Evolutionary conservation across 2,888 invertebrate species (phyloP), one percentile per base, ranked within the genome.

Genomic region (Eupithecia exiguata): DNA sequence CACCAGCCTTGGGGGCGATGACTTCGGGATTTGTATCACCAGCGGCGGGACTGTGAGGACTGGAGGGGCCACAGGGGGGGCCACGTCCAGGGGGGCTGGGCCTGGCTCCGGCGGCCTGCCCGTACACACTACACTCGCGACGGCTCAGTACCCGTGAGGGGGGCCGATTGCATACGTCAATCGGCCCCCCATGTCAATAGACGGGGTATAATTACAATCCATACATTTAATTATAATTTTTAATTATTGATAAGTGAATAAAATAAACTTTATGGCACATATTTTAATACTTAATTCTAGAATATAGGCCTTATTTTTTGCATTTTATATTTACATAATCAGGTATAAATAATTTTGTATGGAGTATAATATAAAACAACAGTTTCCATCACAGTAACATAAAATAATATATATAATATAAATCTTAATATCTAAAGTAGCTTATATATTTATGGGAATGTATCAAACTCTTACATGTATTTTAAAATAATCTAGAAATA

Each of bases 71-170:
- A 58, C 25, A 61, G 40, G 36, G 71, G 67, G 69, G 43, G 75
- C 12, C 36, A 18, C 46, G 58, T 49, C 82, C 71, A 78, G 79
- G 74, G 78, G 74, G 62, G 71, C 65, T 62, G 79, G 82, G 79
- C 81, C 80, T 79, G 82, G 79, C 77, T 80, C 83, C 84, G 87
- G 86, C 86, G 87, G 87, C 88, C 89, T 88, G 87, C 84, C 89
- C 87, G 86, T 84, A 87, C 83, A 88, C 88, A 87, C 90, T 89
- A 89, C 89, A 89, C 91, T 90, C 88, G 89, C 89, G 84, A 79
- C 82, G 81, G 86, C 87, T 88, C 89, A 87, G 87, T 89, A 87
- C 87, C 88, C 88, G 88, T 80, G 62, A 65, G 84, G 86, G 84
- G 87, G 88, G 86, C 76, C 83, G 83, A 88, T 88, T 89, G 89